phyloP scores from a whole-genome alignment of 2,888 invertebrate genomes.

The Amaurobius ferox region DNA sequence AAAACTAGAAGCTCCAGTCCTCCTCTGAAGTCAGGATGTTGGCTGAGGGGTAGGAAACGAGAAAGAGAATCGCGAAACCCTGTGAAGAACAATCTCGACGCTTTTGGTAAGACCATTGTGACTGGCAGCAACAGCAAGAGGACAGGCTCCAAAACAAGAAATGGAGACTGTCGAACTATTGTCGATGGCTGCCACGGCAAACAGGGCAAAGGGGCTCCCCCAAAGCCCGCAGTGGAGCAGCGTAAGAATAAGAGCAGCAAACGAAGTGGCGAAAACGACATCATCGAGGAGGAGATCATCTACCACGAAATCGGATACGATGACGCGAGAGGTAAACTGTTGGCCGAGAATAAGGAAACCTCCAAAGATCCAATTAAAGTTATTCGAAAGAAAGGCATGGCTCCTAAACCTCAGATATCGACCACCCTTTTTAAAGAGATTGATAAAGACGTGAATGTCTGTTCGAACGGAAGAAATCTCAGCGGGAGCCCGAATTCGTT shows the following conservation, averaged over 20 bases:
- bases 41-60: conserved; percentile 46
- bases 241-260: conserved; percentile 13
- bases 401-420: conserved; percentile 41
- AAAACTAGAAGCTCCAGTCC: conserved; percentile 30
- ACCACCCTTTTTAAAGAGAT: conserved; percentile 23
- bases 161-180: conserved; percentile 7
- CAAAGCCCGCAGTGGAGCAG: neutral
- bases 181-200: conserved; percentile 15
- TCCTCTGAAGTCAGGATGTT: conserved; percentile 9
- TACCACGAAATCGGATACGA: conserved; percentile 34
- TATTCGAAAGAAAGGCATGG: conserved; percentile 47
- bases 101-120: conserved; percentile 31
- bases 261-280: conserved; percentile 2
- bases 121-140: conserved; percentile 24
- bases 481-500: conserved; percentile 6
- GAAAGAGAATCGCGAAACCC: conserved; percentile 27
- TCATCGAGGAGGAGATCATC: conserved; percentile 33
- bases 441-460: conserved; percentile 39
- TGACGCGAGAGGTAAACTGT: neutral
- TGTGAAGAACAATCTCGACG: neutral
- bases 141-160: neutral
- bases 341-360: neutral
- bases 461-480: conserved; percentile 14
- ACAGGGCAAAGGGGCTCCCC: neutral
- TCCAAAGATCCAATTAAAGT: conserved; percentile 20